Percentiles rank a stretch among this genome's conserved stretches.
Conservation (phyloP, 2,888 invertebrate species). For the Agapetus fuscipes region DNA sequence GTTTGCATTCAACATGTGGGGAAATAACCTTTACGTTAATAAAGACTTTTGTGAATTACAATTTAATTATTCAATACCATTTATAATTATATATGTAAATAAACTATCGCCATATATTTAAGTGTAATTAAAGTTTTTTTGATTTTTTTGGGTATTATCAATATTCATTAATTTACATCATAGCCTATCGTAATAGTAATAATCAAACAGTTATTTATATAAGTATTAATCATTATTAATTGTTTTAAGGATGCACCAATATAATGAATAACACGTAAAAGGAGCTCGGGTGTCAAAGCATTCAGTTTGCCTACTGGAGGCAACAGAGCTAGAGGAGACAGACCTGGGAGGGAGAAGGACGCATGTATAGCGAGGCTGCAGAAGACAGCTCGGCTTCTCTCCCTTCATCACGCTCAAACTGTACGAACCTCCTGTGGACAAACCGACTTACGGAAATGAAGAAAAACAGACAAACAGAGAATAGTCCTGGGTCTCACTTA, state of each 20-base stretch:
- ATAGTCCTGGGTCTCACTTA: no score
- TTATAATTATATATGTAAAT: constrained; percentile 22
- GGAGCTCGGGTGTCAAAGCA: constrained; percentile 8
- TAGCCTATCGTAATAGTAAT: constrained; percentile 33
- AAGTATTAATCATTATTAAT: constrained; percentile 15
- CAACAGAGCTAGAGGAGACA: no score
- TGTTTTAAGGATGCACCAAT: constrained; percentile 17
- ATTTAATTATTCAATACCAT: constrained; percentile 20
- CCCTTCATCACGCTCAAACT: no score
- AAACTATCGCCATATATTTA: constrained; percentile 22
- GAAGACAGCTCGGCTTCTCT: background rate
- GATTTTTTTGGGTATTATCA: constrained; percentile 19
- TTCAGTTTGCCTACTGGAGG: no score
- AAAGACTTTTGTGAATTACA: constrained; percentile 21
- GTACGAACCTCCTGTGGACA: no score
- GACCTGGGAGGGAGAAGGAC: background rate
- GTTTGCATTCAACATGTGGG: constrained; percentile 21
- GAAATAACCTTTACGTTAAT: constrained; percentile 19
- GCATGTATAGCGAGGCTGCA: background rate
- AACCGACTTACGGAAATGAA: no score
- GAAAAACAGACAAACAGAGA: background rate
- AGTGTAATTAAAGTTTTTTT: constrained; percentile 21
- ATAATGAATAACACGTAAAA: constrained; percentile 12
- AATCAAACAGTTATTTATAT: constrained; percentile 23
- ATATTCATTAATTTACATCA: constrained; percentile 23